Evolutionary conservation across 2,888 invertebrate genomes (phyloP), one percentile per base, ranked within the genome.

Genomic region (Tryphoninae sp.): DNA sequence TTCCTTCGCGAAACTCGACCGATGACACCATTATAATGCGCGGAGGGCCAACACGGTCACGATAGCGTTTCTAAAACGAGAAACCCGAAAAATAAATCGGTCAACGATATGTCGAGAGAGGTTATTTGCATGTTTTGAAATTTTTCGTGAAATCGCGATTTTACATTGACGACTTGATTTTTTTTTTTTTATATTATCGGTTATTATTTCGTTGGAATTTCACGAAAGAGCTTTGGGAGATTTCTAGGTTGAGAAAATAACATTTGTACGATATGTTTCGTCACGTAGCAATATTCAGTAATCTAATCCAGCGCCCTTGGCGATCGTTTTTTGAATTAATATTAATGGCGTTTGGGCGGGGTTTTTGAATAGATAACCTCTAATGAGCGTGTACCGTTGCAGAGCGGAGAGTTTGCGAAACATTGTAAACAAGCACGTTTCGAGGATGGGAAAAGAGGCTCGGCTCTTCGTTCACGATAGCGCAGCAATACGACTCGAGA

Each of bases 1-100:
- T 62, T 16, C n/a, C 45, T 58, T 51, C 58, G 69, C 59, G 45
- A 81, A 81, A 81, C 69, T 64, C 77, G 80, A 73, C 22, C 65
- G 23, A 65, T 72, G 67, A 53, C 74, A 74, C 71, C 78, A 71
- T 75, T 71, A 51, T 40, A 13, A 49, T 40, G 19, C n/a, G 40
- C 33, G 13, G 23, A 13, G 33, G 42, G 51, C 40, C 19, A 74
- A 6, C 74, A 26, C 16, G 19, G 26, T 8, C 7, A 23, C 45
- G 45, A 53, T 61, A 16, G 19, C 23, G 26, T 53, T 59, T 75
- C 51, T 59, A 74, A 68, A 74, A 72, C 67, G 40, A 67, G 23
- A 11, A 64, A 55, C 53, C 26, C 65, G 11, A 58, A 58, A 72
- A 45, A 58, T 62, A 64, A 71, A 78, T 65, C 19, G 40, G 58